Conservation (phyloP, 2,113 vertebrate species). For the Gila orcuttii region DNA sequence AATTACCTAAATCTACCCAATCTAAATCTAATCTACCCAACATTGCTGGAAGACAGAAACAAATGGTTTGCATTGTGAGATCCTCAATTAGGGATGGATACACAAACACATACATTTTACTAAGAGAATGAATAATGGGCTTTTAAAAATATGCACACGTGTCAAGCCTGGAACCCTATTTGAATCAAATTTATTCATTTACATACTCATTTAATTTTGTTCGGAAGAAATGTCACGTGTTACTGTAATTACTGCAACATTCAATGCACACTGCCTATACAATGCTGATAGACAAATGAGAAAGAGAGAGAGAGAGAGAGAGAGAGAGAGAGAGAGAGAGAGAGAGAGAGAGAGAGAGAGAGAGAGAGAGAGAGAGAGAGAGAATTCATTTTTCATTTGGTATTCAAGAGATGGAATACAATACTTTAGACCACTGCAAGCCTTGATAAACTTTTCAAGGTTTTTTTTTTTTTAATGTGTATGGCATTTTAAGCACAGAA, state of each 20-base stretch:
- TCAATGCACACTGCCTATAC: not conserved
- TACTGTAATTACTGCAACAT: constrained; percentile 8
- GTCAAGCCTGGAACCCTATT: not conserved
- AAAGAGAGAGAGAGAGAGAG: not conserved
- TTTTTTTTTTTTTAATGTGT: not conserved
- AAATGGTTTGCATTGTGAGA: not conserved
- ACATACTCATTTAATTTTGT: constrained; percentile 6
- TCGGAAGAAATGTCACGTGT: not conserved
- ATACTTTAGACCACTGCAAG: not conserved
- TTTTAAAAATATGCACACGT: not conserved
- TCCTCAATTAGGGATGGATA: constrained; percentile 9
- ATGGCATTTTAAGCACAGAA: not conserved
- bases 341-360: not conserved
- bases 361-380: not conserved
- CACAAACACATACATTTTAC: not conserved
- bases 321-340: not conserved
- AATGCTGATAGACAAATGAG: not conserved
- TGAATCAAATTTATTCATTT: not conserved
- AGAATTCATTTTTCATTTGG: not conserved
- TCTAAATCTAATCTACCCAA: not conserved
- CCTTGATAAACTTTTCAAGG: not conserved
- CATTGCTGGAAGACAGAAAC: constrained; percentile 14
- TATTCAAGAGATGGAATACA: constrained; percentile 21
- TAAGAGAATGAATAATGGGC: not conserved
- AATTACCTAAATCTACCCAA: not conserved